These are phyloP conservation scores for Manis crassicaudata DNA, from an alignment of 2,797 vertebrate genomes.

Conservation along the genomic window DNA sequence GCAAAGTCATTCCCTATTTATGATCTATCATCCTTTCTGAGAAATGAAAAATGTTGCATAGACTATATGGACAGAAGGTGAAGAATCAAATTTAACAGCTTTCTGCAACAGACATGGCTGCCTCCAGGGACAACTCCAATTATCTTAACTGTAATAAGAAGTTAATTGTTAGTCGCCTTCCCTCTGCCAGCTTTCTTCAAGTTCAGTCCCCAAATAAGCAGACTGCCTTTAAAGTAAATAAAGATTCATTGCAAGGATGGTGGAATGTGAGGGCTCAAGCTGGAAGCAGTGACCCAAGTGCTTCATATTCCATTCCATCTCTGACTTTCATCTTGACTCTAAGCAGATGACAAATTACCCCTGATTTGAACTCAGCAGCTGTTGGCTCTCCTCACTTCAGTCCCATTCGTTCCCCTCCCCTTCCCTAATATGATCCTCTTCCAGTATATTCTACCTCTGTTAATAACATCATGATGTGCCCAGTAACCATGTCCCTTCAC, in stretches of 20 bases:
- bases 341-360: slow-evolving; percentile 65
- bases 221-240: slow-evolving; percentile 62
- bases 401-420: neutral
- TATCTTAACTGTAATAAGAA: slow-evolving; percentile 69
- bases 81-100: slow-evolving; percentile 70
- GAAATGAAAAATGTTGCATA: slow-evolving; percentile 42
- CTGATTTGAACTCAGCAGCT: slow-evolving; percentile 47
- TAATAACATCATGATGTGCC: neutral
- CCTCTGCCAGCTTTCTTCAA: slow-evolving; percentile 58
- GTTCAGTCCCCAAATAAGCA: slow-evolving; percentile 53
- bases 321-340: neutral
- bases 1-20: slow-evolving; percentile 65
- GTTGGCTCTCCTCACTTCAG: neutral
- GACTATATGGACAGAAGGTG: slow-evolving; percentile 41
- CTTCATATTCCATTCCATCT: neutral
- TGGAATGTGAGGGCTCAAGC: neutral
- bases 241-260: neutral
- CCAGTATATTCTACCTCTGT: neutral
- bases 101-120: slow-evolving; percentile 62
- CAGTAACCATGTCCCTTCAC: neutral
- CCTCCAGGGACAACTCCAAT: slow-evolving; percentile 70
- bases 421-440: neutral
- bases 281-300: slow-evolving; percentile 42
- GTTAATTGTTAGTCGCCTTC: slow-evolving; percentile 70
- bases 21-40: slow-evolving; percentile 48